Base-by-base conservation (phyloP, 2,797 vertebrate genomes). In the Lateolabrax maculatus region DNA sequence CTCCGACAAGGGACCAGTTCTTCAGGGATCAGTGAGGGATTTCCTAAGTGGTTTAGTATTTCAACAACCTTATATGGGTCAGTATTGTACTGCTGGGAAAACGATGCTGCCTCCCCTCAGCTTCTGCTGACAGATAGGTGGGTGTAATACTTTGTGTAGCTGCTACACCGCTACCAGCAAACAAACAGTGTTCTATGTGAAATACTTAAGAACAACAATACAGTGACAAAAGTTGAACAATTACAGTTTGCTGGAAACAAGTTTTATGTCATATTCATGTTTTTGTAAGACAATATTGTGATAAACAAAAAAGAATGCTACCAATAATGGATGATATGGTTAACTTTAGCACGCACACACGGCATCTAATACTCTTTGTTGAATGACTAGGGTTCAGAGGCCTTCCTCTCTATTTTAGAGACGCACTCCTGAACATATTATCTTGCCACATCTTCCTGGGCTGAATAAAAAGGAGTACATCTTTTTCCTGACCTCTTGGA, bases 11-110 rank as follows among this genome's bases (percentile, higher is more conserved):
- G 71, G 66, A 71, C 48, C 71, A 61, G 75, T 62, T 81, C 83
- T 81, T 90, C 67, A 56, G 80, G 87, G 88, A 88, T 87, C 87
- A 85, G 78, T 3, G 75, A 87, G 71, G 87, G 84, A 89, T 86
- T 89, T 89, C 76, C 79, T 80, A 72, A 80, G 84, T n/a, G 56
- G 82, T 87, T 90, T 87, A 88, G 80, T 75, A 81, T 86, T 87
- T 87, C 75, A 75, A 19, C 72, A 77, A 43, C 65, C 76, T 68
- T 67, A 86, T 86, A 79, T 84, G 87, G 84, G 88, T 88, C 83
- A 81, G 80, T 39, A 58, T 44, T 86, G 69, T 75, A 41, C 55
- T 55, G 43, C 23, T 66, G 71, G 78, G 58, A 6, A 12, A 75
- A 60, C 23, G 76, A 63, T 51, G 63, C 57, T 27, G 70, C 74